A percentile compares a stretch with the other conserved stretches of the same genome.
phyloP scores from a whole-genome alignment of 2,888 invertebrate species.

The Gastrophysa polygoni region DNA sequence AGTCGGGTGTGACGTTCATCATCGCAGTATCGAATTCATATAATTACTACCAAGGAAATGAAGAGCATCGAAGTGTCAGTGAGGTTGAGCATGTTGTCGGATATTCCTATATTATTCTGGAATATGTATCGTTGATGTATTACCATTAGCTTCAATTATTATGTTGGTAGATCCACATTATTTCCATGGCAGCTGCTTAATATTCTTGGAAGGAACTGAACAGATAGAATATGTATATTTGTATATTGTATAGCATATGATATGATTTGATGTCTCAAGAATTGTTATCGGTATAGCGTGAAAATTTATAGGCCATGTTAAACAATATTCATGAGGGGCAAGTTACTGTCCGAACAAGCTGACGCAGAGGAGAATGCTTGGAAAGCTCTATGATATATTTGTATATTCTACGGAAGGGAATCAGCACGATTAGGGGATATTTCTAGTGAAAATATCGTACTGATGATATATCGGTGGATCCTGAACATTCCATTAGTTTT shows the following conservation, averaged over 20 bases:
- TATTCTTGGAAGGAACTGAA: constrained; percentile 34
- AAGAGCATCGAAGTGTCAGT: too few species aligned
- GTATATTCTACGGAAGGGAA: background rate
- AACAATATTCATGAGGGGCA: constrained; percentile 8
- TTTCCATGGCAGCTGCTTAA: constrained; percentile 28
- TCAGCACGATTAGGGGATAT: background rate
- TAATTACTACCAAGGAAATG: too few species aligned
- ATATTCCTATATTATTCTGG: background rate
- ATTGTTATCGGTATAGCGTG: constrained; percentile 35
- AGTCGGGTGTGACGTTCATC: too few species aligned
- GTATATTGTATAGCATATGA: constrained; percentile 37
- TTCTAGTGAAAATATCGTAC: constrained; percentile 1
- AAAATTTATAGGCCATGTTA: constrained; percentile 35
- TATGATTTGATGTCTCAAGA: constrained; percentile 7
- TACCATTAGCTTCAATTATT: constrained; percentile 9
- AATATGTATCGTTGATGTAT: background rate
- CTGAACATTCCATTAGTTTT: constrained; percentile 14
- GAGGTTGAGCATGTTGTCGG: too few species aligned
- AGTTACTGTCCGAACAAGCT: background rate
- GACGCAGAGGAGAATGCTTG: background rate
- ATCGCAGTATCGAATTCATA: too few species aligned
- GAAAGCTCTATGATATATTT: background rate
- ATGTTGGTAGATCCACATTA: constrained; percentile 6
- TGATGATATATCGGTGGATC: background rate
- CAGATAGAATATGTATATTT: constrained; percentile 35